phyloP scores from a whole-genome alignment of 2,888 invertebrate genomes.

The Invenusta paracnida region DNA sequence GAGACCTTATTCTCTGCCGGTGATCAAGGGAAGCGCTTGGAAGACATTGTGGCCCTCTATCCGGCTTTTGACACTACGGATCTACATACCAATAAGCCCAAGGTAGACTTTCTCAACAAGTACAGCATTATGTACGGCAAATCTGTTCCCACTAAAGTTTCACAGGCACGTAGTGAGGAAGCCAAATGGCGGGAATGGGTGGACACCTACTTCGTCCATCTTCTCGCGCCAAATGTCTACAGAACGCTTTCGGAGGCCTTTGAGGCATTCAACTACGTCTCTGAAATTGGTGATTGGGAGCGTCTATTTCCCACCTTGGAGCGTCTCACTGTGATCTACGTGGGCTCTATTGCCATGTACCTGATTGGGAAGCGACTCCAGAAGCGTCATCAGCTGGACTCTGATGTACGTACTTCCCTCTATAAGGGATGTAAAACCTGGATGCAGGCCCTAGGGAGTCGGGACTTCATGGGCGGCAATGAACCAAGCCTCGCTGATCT shows the following conservation, averaged over 20 bases:
- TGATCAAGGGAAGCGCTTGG: slow-evolving; percentile 26
- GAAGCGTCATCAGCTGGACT: slow-evolving; percentile 70
- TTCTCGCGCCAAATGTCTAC: slow-evolving; percentile 92
- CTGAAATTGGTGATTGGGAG: slow-evolving; percentile 78
- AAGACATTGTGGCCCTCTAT: slow-evolving; percentile 49
- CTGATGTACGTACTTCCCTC: slow-evolving; percentile 80
- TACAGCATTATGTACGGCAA: slow-evolving; percentile 57
- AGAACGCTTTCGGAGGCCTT: slow-evolving; percentile 76
- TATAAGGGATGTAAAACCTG: slow-evolving; percentile 82
- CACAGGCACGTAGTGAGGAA: slow-evolving; percentile 70
- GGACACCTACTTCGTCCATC: slow-evolving; percentile 81
- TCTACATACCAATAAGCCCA: slow-evolving; percentile 47
- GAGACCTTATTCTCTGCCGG: slow-evolving; percentile 62
- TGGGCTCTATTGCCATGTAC: slow-evolving; percentile 86
- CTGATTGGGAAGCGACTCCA: slow-evolving; percentile 69
- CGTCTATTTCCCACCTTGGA: slow-evolving; percentile 80
- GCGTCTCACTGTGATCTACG: slow-evolving; percentile 75
- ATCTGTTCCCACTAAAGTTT: not conserved
- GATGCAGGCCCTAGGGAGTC: slow-evolving; percentile 66
- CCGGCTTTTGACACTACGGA: slow-evolving; percentile 51
- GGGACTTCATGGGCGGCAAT: slow-evolving; percentile 78
- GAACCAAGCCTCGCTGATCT: slow-evolving; percentile 85
- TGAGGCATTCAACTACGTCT: slow-evolving; percentile 71
- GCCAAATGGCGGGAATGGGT: slow-evolving; percentile 92
- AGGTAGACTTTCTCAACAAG: slow-evolving; percentile 54